Evolutionary conservation across 1,140 invertebrate genomes (phyloP).

Genomic region (Gerris buenoi): DNA sequence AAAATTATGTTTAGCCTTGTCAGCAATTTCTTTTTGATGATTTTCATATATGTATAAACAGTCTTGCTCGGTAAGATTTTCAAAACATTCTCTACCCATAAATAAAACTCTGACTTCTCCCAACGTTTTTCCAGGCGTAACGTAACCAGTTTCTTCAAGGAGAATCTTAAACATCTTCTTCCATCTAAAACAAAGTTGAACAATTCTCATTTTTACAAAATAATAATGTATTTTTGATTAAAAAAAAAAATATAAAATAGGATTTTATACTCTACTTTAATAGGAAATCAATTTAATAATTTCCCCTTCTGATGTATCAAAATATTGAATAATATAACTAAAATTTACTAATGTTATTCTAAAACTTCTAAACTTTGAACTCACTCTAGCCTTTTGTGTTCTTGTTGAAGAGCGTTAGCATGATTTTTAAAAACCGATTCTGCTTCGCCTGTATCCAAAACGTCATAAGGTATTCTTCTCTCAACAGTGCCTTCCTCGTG

Average conservation of each 20-base stretch:
- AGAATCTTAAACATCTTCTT: conserved; percentile 86
- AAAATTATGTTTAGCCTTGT: conserved; percentile 82
- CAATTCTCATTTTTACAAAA: too few relatives aligned
- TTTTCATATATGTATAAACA: conserved; percentile 86
- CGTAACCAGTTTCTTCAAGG: conserved; percentile 84
- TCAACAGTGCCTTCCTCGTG: conserved; percentile 41
- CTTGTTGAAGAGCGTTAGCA: conserved; percentile 75
- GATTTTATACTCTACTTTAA: too few relatives aligned
- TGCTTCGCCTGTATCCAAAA: conserved; percentile 76
- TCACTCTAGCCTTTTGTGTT: conserved; percentile 79
- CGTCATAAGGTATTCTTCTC: conserved; percentile 73
- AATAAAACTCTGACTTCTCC: conserved; percentile 85
- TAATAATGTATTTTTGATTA: too few relatives aligned
- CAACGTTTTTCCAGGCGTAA: conserved; percentile 81
- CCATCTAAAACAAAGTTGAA: conserved; percentile 44
- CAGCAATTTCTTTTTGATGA: conserved; percentile 82
- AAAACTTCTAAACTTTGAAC: too few relatives aligned
- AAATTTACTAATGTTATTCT: too few relatives aligned
- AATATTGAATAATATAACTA: too few relatives aligned
- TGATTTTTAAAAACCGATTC: conserved; percentile 84
- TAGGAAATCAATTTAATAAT: too few relatives aligned
- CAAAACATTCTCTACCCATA: conserved; percentile 89
- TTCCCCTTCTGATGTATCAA: too few relatives aligned
- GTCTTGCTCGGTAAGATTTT: conserved; percentile 75
- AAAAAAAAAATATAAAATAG: too few relatives aligned